Percentiles rank a stretch among this genome's conserved stretches.
phyloP scores from a whole-genome alignment of 1,140 invertebrate species.

The Bombus huntii region DNA sequence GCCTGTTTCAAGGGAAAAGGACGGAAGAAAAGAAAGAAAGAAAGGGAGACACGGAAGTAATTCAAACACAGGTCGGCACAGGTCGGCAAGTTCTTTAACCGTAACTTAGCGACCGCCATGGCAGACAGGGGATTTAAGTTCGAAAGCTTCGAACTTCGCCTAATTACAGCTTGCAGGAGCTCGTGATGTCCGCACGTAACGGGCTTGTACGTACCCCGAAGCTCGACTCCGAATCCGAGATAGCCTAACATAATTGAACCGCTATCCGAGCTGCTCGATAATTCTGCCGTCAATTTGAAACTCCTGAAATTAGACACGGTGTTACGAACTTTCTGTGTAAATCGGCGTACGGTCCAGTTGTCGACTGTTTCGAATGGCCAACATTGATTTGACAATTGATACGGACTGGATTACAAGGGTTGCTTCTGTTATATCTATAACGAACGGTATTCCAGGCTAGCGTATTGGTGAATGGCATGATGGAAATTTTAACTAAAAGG shows the following conservation, averaged over 20 bases:
- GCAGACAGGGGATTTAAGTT: constrained; percentile 59
- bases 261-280: constrained; percentile 38
- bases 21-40: background rate
- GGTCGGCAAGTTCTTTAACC: constrained; percentile 61
- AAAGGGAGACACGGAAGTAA: constrained; percentile 23
- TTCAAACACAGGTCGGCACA: constrained; percentile 40
- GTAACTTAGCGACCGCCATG: constrained; percentile 55
- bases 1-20: background rate
- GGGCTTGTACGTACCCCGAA: background rate
- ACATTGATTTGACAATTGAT: constrained; percentile 28
- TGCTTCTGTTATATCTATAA: background rate
- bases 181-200: constrained; percentile 53
- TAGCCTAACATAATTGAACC: constrained; percentile 48
- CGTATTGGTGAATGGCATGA: too few species aligned
- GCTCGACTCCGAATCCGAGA: background rate
- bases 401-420: background rate
- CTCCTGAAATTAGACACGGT: constrained; percentile 7
- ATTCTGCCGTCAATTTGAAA: constrained; percentile 40
- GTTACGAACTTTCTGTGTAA: constrained; percentile 16
- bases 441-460: too few species aligned
- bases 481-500: background rate
- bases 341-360: background rate
- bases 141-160: constrained; percentile 58
- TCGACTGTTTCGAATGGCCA: background rate
- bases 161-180: constrained; percentile 59